phyloP scores from a whole-genome alignment of 2,797 vertebrate species.

The Uromys caudimaculatus region DNA sequence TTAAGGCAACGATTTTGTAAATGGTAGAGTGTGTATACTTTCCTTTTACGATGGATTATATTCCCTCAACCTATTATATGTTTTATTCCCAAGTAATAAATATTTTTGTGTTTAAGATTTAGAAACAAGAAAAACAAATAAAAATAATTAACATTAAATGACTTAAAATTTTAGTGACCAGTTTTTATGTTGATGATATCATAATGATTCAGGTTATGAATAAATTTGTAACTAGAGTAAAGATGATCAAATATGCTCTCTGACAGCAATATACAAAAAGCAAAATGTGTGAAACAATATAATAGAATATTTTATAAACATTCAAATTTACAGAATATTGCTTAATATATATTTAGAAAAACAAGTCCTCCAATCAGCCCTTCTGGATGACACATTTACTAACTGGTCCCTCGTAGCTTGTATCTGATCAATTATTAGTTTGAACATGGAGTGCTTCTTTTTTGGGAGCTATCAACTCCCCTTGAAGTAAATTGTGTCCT shows the following conservation, averaged over 20 bases:
- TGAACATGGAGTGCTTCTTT: constrained; percentile 84
- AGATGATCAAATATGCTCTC: constrained; percentile 52
- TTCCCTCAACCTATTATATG: background rate
- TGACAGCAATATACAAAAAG: background rate
- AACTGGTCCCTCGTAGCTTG: background rate
- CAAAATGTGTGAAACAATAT: constrained; percentile 51
- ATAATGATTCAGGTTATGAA: constrained; percentile 77
- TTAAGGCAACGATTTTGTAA: constrained; percentile 57
- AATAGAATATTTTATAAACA: constrained; percentile 67
- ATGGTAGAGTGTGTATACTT: constrained; percentile 65
- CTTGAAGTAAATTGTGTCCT: constrained; percentile 88
- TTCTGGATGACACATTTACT: constrained; percentile 66
- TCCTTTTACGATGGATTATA: background rate
- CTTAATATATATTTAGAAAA: constrained; percentile 20
- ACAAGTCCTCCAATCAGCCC: constrained; percentile 74
- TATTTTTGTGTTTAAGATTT: constrained; percentile 66
- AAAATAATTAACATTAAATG: background rate
- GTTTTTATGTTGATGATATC: constrained; percentile 71
- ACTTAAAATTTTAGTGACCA: constrained; percentile 80
- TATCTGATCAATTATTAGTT: constrained; percentile 85
- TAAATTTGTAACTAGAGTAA: constrained; percentile 79
- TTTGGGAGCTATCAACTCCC: constrained; percentile 81
- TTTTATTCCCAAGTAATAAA: background rate
- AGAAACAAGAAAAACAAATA: background rate
- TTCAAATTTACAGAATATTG: background rate